Conservation (phyloP, 2,797 vertebrate species). For the Catamblyrhynchus diadema region DNA sequence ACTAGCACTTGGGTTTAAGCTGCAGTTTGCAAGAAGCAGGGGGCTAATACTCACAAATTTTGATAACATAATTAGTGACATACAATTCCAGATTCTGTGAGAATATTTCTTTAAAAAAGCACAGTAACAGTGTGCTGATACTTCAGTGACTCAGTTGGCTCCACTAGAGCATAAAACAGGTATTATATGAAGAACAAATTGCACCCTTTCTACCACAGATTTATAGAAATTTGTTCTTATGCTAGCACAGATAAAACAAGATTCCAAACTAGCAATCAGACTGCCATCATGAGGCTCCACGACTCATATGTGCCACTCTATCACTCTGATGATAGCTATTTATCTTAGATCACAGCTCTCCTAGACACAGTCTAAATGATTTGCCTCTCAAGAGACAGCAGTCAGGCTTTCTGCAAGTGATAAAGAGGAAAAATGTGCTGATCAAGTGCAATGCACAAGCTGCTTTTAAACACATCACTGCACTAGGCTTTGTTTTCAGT, state of each 20-base stretch:
- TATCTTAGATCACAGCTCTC: neutral
- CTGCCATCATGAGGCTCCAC: neutral
- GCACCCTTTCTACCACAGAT: neutral
- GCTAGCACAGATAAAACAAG: neutral
- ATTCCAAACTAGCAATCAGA: conserved; percentile 4
- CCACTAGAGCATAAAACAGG: neutral
- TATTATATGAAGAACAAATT: conserved; percentile 2
- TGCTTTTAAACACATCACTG: neutral
- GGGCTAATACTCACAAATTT: neutral
- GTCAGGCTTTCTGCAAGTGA: neutral
- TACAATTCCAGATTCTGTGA: neutral
- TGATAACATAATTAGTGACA: neutral
- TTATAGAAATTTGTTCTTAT: neutral
- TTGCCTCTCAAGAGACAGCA: neutral
- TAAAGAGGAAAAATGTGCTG: neutral
- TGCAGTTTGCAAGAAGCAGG: neutral
- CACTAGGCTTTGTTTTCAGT: neutral
- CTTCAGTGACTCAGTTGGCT: neutral
- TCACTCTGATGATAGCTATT: neutral
- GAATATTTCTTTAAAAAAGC: neutral
- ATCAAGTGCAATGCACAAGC: neutral
- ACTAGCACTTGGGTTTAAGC: neutral
- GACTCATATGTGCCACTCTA: neutral
- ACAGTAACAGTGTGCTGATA: neutral
- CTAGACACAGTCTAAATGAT: neutral